These are phyloP conservation scores for Zelleria hepariella DNA, from an alignment of 2,888 invertebrate genomes.

Conservation along the genomic window DNA sequence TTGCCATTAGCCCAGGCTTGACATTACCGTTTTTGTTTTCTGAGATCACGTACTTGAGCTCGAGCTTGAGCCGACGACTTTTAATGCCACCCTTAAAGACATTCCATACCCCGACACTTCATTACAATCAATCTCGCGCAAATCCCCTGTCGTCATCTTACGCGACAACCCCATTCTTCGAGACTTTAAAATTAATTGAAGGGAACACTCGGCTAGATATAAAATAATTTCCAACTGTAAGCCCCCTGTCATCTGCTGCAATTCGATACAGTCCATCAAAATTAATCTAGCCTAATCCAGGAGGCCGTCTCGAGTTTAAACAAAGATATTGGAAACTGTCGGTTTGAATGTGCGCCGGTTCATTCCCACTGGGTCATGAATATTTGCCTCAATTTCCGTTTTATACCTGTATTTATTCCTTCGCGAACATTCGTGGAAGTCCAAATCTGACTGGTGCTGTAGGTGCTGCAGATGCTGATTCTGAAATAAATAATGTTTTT, in stretches of 20 bases:
- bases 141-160: conserved; percentile 38
- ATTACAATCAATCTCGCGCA: conserved; percentile 30
- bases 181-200: conserved; percentile 53
- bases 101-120: conserved; percentile 1
- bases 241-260: conserved; percentile 60
- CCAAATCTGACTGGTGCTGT: too few species aligned
- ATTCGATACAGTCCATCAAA: conserved; percentile 67
- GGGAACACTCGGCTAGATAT: conserved; percentile 53
- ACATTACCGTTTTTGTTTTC: too few species aligned
- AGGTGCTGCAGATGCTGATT: too few species aligned
- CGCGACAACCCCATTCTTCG: conserved; percentile 32
- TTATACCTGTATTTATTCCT: too few species aligned
- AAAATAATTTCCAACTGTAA: conserved; percentile 54
- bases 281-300: conserved; percentile 67
- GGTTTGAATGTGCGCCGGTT: conserved; percentile 10
- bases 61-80: too few species aligned
- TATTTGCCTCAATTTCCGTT: too few species aligned
- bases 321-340: conserved; percentile 63
- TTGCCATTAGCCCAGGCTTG: too few species aligned
- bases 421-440: too few species aligned
- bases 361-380: too few species aligned
- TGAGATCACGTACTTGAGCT: too few species aligned
- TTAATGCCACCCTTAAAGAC: neutral
- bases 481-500: too few species aligned
- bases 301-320: conserved; percentile 58